Evolutionary conservation across 2,797 vertebrate genomes (phyloP).

Genomic region (Darevskia nairensis): DNA sequence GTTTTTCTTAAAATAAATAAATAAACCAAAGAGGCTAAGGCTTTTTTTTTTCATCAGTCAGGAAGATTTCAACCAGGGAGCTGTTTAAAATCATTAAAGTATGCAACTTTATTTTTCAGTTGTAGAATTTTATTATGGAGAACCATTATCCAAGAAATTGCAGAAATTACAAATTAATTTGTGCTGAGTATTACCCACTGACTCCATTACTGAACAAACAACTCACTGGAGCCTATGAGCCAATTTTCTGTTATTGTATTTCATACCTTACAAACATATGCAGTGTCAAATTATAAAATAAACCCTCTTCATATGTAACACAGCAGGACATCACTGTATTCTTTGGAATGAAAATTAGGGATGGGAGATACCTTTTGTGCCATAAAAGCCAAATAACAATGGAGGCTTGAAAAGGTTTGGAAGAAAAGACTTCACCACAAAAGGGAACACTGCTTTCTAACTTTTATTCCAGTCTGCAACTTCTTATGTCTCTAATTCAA

Average conservation of each 20-base stretch:
- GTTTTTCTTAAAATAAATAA: neutral
- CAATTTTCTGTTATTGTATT: conserved; percentile 77
- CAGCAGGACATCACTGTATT: conserved; percentile 78
- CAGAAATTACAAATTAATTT: conserved; percentile 73
- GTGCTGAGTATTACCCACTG: conserved; percentile 50
- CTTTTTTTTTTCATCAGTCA: conserved; percentile 19
- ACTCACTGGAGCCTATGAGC: conserved; percentile 75
- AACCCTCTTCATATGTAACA: conserved; percentile 76
- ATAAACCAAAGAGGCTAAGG: conserved; percentile 12
- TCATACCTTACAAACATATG: conserved; percentile 75
- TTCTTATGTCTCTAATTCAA: conserved; percentile 8
- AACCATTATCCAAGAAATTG: conserved; percentile 62
- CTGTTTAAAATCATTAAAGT: conserved; percentile 61
- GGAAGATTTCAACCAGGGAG: conserved; percentile 30
- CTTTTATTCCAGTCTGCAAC: conserved; percentile 39
- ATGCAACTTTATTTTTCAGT: conserved; percentile 51
- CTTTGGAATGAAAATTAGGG: conserved; percentile 82
- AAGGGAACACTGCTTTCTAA: conserved; percentile 59
- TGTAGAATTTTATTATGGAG: conserved; percentile 49
- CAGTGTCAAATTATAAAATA: conserved; percentile 75
- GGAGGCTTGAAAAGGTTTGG: conserved; percentile 70
- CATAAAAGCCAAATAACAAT: conserved; percentile 80
- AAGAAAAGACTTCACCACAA: conserved; percentile 69
- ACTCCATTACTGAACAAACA: conserved; percentile 66
- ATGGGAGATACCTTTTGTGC: conserved; percentile 79